Evolutionary conservation across 2,797 vertebrate genomes (phyloP).

Genomic region (Protosalanx chinensis): DNA sequence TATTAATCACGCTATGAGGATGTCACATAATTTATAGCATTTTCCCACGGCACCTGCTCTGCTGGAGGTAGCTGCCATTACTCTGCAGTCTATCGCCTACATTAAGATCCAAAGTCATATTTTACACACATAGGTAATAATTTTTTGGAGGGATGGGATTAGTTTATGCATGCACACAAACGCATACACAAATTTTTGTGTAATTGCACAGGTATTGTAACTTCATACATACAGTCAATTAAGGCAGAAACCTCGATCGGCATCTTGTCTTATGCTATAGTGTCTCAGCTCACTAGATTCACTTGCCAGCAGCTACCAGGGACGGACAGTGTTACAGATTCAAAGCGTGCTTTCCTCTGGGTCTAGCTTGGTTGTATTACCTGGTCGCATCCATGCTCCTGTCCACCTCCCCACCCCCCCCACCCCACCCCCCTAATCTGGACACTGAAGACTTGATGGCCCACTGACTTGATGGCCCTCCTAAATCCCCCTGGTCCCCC

Average conservation of each 20-base stretch:
- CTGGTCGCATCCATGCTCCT: background rate
- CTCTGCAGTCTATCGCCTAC: background rate
- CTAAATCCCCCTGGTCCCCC: slow-evolving; percentile 54
- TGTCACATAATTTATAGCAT: slow-evolving; percentile 27
- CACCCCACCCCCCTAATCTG: slow-evolving; percentile 50
- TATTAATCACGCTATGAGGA: slow-evolving; percentile 55
- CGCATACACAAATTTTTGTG: background rate
- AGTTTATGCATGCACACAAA: background rate
- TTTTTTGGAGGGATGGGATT: background rate
- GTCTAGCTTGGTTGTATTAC: background rate
- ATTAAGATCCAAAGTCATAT: background rate
- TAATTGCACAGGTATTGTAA: no score
- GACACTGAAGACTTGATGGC: slow-evolving; percentile 53
- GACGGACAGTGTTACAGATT: background rate
- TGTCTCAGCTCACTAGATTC: background rate
- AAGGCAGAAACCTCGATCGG: background rate
- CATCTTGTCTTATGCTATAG: background rate
- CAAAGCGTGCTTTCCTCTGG: background rate
- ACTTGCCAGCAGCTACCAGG: background rate
- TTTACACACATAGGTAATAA: background rate
- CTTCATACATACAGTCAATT: no score
- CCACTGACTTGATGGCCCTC: slow-evolving; percentile 55
- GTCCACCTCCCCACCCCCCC: slow-evolving; percentile 16
- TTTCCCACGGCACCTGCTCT: slow-evolving; percentile 16
- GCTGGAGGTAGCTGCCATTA: slow-evolving; percentile 23